phyloP scores from a whole-genome alignment of 2,888 invertebrate species.

The Eilema depressum region DNA sequence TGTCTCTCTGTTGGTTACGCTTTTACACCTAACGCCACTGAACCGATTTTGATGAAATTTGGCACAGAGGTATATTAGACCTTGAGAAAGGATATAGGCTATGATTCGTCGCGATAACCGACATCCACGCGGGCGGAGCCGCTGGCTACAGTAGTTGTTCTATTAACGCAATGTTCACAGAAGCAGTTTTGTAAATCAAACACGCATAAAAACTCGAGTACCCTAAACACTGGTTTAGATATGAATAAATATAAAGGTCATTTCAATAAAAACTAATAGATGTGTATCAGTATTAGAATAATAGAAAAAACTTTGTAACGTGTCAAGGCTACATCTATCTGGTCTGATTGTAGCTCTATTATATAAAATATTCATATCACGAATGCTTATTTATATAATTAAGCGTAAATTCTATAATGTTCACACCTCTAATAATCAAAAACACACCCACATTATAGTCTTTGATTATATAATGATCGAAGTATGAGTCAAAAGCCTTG shows the following conservation, averaged over 20 bases:
- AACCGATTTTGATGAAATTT: too few species aligned
- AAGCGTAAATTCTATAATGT: neutral
- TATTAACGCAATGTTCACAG: slow-evolving; percentile 30
- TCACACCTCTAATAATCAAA: slow-evolving; percentile 4
- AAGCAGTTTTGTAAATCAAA: slow-evolving; percentile 31
- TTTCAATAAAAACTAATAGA: neutral
- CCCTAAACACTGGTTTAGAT: neutral
- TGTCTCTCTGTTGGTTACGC: too few species aligned
- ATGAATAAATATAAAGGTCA: slow-evolving; percentile 19
- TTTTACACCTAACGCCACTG: too few species aligned
- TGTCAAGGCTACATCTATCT: neutral
- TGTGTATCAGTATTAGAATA: neutral
- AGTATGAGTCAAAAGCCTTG: neutral
- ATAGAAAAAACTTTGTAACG: neutral
- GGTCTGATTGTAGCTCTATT: neutral
- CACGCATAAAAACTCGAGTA: neutral
- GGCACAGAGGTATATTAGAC: too few species aligned
- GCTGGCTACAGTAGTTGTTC: too few species aligned
- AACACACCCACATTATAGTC: neutral
- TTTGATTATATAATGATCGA: too few species aligned
- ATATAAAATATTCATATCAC: neutral
- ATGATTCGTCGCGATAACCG: too few species aligned
- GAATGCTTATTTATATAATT: neutral
- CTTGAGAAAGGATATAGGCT: too few species aligned
- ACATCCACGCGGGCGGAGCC: too few species aligned